Evolutionary conservation across 2,888 invertebrate species (phyloP).

Genomic region (Lasioglossum morio): DNA sequence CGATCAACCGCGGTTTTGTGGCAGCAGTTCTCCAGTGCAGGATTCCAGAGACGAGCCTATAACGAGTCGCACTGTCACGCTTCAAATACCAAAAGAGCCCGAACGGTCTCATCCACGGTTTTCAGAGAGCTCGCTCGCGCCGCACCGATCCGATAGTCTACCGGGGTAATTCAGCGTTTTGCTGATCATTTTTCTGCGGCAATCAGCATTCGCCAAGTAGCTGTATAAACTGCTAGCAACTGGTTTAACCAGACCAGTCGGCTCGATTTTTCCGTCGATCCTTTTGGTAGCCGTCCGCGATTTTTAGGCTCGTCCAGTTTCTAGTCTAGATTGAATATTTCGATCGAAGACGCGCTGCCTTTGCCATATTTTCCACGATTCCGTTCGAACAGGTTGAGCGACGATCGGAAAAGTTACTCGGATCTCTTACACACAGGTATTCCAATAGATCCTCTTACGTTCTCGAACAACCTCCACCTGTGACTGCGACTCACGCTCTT

Average conservation of each 20-base stretch:
- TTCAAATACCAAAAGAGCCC: constrained; percentile 24
- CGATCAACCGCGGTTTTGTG: background rate
- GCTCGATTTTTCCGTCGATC: constrained; percentile 53
- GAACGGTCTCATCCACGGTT: constrained; percentile 30
- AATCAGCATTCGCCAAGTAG: constrained; percentile 43
- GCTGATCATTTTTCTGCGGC: constrained; percentile 41
- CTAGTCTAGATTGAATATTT: constrained; percentile 35
- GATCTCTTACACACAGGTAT: background rate
- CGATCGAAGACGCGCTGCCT: constrained; percentile 14
- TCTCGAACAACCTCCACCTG: background rate
- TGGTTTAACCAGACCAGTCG: constrained; percentile 67
- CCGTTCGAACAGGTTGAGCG: constrained; percentile 37
- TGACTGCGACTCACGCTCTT: background rate
- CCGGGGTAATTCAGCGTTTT: constrained; percentile 53
- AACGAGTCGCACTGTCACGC: constrained; percentile 12
- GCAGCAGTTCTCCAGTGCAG: background rate
- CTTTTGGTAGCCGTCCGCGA: constrained; percentile 46
- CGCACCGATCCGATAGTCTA: constrained; percentile 22
- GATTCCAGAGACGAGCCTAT: constrained; percentile 17
- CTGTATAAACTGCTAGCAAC: constrained; percentile 40
- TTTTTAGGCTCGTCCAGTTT: constrained; percentile 60
- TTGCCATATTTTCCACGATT: background rate
- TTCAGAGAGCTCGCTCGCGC: background rate
- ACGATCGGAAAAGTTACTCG: constrained; percentile 13
- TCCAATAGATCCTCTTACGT: background rate